phyloP scores from a whole-genome alignment of 2,797 vertebrate genomes.

The Anabas testudineus region DNA sequence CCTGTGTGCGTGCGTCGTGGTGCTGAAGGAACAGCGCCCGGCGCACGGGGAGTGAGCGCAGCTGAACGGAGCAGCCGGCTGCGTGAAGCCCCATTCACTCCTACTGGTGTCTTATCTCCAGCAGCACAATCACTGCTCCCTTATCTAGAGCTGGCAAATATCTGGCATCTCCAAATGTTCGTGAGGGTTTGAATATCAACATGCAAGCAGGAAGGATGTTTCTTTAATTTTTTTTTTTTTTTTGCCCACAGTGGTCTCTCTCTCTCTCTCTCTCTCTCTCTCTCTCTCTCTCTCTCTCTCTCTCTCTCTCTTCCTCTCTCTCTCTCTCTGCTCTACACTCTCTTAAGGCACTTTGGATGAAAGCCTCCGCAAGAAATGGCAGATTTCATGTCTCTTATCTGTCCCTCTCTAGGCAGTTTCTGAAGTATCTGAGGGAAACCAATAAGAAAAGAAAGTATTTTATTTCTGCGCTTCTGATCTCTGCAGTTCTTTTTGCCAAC shows the following conservation, averaged over 20 bases:
- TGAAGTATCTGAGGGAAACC: conserved; percentile 39
- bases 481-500: conserved; percentile 26
- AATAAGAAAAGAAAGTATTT: conserved; percentile 28
- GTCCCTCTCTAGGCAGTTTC: conserved; percentile 39
- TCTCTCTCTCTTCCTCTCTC: conserved; percentile 2
- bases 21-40: conserved; percentile 71
- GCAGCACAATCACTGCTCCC: conserved; percentile 21
- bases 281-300: conserved; percentile 1
- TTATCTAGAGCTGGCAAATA: conserved; percentile 22
- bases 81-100: conserved; percentile 12
- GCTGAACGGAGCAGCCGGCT: conserved; percentile 7
- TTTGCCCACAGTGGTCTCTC: not conserved
- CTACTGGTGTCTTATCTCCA: conserved; percentile 38
- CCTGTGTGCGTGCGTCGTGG: conserved; percentile 1
- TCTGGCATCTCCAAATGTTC: conserved; percentile 13
- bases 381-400: conserved; percentile 48
- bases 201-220: conserved; percentile 14
- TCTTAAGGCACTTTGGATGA: conserved; percentile 67
- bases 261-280: not conserved
- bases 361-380: conserved; percentile 59
- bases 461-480: conserved; percentile 25
- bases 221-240: conserved; percentile 23
- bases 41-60: conserved; percentile 4
- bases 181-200: conserved; percentile 25
- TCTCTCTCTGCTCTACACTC: conserved; percentile 56